Base-by-base conservation (phyloP, 53 echinoderm and acorn worm genomes). In the Zoroaster sp. region DNA sequence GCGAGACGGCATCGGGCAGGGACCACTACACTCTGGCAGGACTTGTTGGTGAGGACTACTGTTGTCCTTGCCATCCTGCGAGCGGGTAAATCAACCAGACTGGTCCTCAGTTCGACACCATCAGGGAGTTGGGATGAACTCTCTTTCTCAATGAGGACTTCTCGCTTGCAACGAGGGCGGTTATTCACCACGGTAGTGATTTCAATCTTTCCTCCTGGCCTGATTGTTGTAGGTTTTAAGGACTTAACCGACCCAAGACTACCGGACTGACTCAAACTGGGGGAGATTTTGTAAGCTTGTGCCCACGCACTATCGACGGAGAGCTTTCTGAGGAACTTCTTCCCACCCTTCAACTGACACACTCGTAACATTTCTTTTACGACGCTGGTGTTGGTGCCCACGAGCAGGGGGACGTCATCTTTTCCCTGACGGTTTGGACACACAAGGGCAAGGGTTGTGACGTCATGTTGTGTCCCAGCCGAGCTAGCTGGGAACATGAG, bases 361-460 rank as follows among this genome's bases (percentile, higher is more conserved):
- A 65, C 75, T 25, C 52, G 65, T 43, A 78, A 20, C 70, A 93
- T 75, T 1, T 65, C 40, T 5, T 44, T 73, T 0, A 94, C 74
- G 7, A 93, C 40, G 9, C 72, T 88, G 14, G 91, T 91, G 78
- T 94, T 94, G 45, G 91, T 94, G 0, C 94, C 94, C 0, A 94
- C 55, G 14, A 94, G 88, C n/a, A n/a, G 1, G 45, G 45, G 45
- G 45, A 44, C 45, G 12, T 44, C 45, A 44, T 44, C 45, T 44
- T 44, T 53, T 53, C n/a, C 21, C 53, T 20, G 53, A 53, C 53
- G 4, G 4, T 2, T 3, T 3, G 53, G 53, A 11, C 53, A 53
- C 53, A 53, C 66, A n/a, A 66, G 39, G n/a, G 81, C 66, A 0
- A 80, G 81, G 2, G 81, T 80, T 3, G 0, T 38, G 37, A 18